A percentile compares a stretch with the other conserved stretches of the same genome.
phyloP scores from a whole-genome alignment of 2,888 invertebrate species.

The Venusia cambrica region DNA sequence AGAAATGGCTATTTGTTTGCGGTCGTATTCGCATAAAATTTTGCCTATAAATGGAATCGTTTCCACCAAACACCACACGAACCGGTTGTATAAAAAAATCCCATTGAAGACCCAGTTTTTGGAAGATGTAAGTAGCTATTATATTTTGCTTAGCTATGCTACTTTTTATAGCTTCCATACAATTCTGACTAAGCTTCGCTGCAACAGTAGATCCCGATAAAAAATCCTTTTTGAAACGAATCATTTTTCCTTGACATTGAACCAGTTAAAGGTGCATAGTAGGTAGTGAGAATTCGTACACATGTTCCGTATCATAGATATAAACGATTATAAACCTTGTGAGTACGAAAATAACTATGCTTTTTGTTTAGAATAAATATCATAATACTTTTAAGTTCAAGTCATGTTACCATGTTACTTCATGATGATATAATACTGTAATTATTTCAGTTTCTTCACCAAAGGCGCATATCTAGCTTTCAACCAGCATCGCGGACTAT shows the following conservation, averaged over 20 bases:
- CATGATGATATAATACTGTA: constrained; percentile 22
- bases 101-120: constrained; percentile 71
- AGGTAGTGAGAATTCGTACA: constrained; percentile 32
- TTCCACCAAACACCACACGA: constrained; percentile 75
- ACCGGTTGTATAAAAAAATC: constrained; percentile 74
- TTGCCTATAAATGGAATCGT: constrained; percentile 76
- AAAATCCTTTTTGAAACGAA: too few species aligned
- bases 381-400: constrained; percentile 7
- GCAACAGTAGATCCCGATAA: too few species aligned
- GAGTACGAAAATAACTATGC: not conserved
- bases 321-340: constrained; percentile 18
- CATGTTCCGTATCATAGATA: constrained; percentile 35
- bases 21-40: constrained; percentile 79
- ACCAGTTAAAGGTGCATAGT: constrained; percentile 39
- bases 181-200: too few species aligned
- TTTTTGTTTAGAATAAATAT: constrained; percentile 15
- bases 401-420: constrained; percentile 12
- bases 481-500: constrained; percentile 51
- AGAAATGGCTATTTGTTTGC: constrained; percentile 81
- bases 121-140: constrained; percentile 78
- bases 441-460: constrained; percentile 57
- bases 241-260: constrained; percentile 59
- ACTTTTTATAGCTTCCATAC: too few species aligned
- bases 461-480: constrained; percentile 67
- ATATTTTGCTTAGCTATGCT: too few species aligned